phyloP scores from a whole-genome alignment of 2,113 vertebrate species.

The Nicator chloris region DNA sequence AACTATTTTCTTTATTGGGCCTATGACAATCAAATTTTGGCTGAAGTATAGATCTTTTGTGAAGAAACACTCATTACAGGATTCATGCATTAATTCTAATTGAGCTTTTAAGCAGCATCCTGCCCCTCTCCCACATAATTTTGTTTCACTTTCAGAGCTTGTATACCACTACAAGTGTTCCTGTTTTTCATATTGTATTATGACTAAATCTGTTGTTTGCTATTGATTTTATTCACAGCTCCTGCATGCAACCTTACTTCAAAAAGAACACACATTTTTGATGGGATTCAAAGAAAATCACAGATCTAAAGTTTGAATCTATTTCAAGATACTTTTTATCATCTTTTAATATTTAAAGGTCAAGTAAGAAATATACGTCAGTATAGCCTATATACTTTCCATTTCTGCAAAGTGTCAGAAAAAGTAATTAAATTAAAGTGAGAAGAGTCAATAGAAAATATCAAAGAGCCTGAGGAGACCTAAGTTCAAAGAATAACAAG shows the following conservation, averaged over 20 bases:
- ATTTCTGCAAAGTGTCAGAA: constrained; percentile 19
- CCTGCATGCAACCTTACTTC: neutral
- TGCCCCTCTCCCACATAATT: neutral
- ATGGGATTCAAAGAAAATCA: constrained; percentile 12
- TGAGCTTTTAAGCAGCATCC: neutral
- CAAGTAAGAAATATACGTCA: constrained; percentile 28
- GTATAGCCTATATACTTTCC: neutral
- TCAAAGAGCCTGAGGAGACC: constrained; percentile 16
- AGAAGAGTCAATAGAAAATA: constrained; percentile 55
- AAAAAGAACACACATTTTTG: constrained; percentile 36
- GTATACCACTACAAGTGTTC: neutral
- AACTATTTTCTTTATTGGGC: neutral
- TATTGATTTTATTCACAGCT: constrained; percentile 58
- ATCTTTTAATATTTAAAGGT: constrained; percentile 65
- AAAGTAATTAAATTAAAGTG: constrained; percentile 62
- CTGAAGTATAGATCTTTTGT: neutral
- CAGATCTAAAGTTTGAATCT: constrained; percentile 10
- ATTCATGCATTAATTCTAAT: neutral
- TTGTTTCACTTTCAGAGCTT: neutral
- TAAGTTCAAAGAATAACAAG: constrained; percentile 52
- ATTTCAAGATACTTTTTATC: constrained; percentile 37
- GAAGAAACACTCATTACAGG: neutral
- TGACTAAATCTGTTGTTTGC: neutral
- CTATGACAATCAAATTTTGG: neutral
- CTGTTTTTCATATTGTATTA: neutral